phyloP scores from a whole-genome alignment of 1,140 invertebrate species.

The Brachionus sp. region DNA sequence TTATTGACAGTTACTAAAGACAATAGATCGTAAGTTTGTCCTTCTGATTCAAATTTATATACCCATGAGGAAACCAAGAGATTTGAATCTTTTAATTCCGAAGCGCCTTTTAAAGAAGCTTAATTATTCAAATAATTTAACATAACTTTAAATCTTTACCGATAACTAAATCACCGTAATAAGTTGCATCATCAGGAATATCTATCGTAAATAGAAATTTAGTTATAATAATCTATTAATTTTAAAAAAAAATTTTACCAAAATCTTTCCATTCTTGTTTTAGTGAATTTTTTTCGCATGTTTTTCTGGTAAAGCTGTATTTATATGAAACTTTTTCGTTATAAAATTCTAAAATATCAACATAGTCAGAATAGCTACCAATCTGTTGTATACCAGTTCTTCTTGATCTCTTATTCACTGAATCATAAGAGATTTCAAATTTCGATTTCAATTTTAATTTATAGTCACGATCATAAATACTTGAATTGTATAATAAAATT shows the following conservation, averaged over 20 bases:
- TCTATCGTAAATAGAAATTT: too few species aligned
- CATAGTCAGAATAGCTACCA: not conserved
- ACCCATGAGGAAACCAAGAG: not conserved
- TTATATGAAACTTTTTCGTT: not conserved
- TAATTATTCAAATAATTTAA: too few species aligned
- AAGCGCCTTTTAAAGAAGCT: not conserved
- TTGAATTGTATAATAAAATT: too few species aligned
- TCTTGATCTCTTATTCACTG: not conserved
- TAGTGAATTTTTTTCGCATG: not conserved
- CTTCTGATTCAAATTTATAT: not conserved
- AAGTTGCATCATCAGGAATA: too few species aligned
- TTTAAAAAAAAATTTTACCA: not conserved
- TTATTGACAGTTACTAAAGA: not conserved
- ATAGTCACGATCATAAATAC: not conserved
- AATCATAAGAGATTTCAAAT: not conserved
- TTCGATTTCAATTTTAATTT: not conserved
- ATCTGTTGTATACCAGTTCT: not conserved
- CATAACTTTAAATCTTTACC: too few species aligned
- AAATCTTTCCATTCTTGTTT: not conserved
- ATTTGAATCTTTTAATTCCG: not conserved
- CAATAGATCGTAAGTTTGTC: not conserved
- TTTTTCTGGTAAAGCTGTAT: not conserved
- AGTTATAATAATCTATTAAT: too few species aligned
- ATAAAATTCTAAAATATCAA: not conserved
- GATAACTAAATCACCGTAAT: too few species aligned